These are phyloP conservation scores for Malacosoma neustria DNA, from an alignment of 2,888 invertebrate genomes.

Conservation along the genomic window DNA sequence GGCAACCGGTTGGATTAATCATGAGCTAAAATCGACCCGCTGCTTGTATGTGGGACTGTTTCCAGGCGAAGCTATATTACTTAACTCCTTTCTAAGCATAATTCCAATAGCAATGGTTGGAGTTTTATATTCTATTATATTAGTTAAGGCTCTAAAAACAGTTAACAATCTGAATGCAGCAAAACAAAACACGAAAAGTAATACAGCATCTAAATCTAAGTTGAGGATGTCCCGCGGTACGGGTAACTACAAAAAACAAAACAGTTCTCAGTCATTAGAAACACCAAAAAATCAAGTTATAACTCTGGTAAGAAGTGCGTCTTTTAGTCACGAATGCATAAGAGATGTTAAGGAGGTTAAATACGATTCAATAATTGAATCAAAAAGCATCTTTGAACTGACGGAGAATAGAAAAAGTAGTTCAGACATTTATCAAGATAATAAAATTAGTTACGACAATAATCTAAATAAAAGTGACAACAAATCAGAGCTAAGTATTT, in stretches of 20 bases:
- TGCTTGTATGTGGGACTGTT: slow-evolving; percentile 76
- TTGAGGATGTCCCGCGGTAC: slow-evolving; percentile 46
- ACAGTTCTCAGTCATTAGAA: slow-evolving; percentile 20
- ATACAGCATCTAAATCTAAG: slow-evolving; percentile 33
- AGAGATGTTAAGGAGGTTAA: slow-evolving; percentile 10
- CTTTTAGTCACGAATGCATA: slow-evolving; percentile 27
- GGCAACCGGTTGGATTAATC: slow-evolving; percentile 70
- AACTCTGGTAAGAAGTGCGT: slow-evolving; percentile 39
- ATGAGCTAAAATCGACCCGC: slow-evolving; percentile 29
- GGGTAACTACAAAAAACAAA: slow-evolving; percentile 16
- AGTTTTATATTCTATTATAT: slow-evolving; percentile 74
- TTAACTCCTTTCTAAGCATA: slow-evolving; percentile 71
- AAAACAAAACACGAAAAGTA: slow-evolving; percentile 41
- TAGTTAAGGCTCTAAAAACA: slow-evolving; percentile 72
- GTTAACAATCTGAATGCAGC: slow-evolving; percentile 37
- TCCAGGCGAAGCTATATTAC: slow-evolving; percentile 67
- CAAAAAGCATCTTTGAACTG: slow-evolving; percentile 44
- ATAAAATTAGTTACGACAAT: slow-evolving; percentile 14
- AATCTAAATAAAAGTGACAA: slow-evolving; percentile 16
- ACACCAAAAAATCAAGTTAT: slow-evolving; percentile 13
- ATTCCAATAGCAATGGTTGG: slow-evolving; percentile 60
- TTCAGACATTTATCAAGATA: slow-evolving; percentile 11
- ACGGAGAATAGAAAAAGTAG: slow-evolving; percentile 14
- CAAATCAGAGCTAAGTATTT: slow-evolving; percentile 41
- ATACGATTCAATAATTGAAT: slow-evolving; percentile 19